Conservation (phyloP, 2,888 invertebrate species). For the Rhogogaster chlorosoma region DNA sequence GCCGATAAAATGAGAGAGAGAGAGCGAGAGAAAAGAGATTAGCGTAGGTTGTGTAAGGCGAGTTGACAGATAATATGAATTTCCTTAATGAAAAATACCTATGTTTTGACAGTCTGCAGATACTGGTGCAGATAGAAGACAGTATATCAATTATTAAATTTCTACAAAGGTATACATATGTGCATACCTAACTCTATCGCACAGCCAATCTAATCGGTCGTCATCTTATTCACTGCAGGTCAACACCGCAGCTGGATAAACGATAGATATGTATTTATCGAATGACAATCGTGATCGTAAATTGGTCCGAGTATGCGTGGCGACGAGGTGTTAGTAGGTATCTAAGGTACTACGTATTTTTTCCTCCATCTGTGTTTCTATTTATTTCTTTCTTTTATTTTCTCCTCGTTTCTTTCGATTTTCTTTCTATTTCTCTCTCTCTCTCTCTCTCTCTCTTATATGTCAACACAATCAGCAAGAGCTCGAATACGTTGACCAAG, state of each 20-base stretch:
- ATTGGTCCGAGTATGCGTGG: not conserved
- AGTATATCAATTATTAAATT: not conserved
- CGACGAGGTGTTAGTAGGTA: not conserved
- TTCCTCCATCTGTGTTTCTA: not conserved
- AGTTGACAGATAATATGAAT: not conserved
- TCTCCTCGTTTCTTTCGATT: no score
- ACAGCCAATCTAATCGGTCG: conserved; percentile 39
- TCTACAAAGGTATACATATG: not conserved
- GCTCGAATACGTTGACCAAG: conserved; percentile 32
- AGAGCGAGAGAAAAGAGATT: not conserved
- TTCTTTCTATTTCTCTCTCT: not conserved
- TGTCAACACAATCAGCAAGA: not conserved
- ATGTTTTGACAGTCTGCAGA: conserved; percentile 25
- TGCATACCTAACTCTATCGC: not conserved
- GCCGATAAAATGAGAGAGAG: not conserved
- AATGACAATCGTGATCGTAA: not conserved
- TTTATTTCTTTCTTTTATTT: not conserved
- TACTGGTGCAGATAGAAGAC: not conserved
- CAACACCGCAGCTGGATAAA: conserved; percentile 1
- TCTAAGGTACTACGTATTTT: not conserved
- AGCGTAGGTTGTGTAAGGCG: not conserved
- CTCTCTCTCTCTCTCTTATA: not conserved
- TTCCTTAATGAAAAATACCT: conserved; percentile 37
- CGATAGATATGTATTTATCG: not conserved
- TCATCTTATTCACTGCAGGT: conserved; percentile 7